Evolutionary conservation across 1,140 invertebrate species (phyloP), one percentile per base, ranked within the genome.

Genomic region (Lerema accius): DNA sequence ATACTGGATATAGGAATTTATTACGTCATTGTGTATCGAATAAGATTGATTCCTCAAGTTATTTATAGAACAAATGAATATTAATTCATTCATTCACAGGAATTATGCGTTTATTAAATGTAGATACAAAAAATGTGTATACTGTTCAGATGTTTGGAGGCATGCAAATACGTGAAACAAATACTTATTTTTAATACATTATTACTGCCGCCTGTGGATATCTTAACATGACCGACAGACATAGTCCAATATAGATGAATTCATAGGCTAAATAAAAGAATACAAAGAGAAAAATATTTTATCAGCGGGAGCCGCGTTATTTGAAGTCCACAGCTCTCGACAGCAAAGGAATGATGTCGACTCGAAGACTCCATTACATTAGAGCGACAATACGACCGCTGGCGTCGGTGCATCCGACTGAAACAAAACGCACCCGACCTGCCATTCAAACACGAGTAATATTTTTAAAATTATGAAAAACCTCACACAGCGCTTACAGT

Each of bases 281-380:
- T 15, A 37, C 5, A 23, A 32, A 4, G 28, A 32, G 7, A 32
- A 4, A 7, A 7, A 4, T 7, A 4, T 32, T 32, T 32, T 32
- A 9, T 4, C 28, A 9, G 10, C 26, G 2, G 6, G 26, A 6
- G 5, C 14, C 10, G 15, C 11, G 23, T 43, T 43, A 45, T 56
- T 45, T 17, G 14, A 45, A 26, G 9, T 10, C 17, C 14, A 10
- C 40, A 32, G 40, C 32, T 7, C 23, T 16, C 14, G 23, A 40
- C 15, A 45, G 40, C 23, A 56, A 43, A 45, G 51, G 53, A 32
- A 58, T 35, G 11, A 55, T 26, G 39, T 32, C 40, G 53, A 56
- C 40, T 45, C 53, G 53, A 45, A 58, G 40, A n/a, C 53, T 45
- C 53, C 53, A 58, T 58, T 45, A 58, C 53, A 58, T 58, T 45